Evolutionary conservation across 2,888 invertebrate species (phyloP), one percentile per base, ranked within the genome.

Genomic region (Lathronympha strigana): DNA sequence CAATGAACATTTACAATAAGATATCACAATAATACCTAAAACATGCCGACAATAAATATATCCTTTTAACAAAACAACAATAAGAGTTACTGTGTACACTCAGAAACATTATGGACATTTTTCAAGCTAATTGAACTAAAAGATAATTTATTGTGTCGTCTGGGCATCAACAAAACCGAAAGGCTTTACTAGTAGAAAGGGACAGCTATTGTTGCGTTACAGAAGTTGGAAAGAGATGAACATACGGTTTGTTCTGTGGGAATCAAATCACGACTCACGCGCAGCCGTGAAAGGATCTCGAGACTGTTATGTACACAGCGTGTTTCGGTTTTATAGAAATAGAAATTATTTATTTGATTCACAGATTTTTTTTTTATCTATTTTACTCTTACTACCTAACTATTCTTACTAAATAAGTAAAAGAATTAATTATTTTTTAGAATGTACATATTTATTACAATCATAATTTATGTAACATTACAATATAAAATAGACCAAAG

Each of bases 191-290:
- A 70, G 61, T 54, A 49, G 68, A 76, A 57, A 71, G 67, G 51
- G 72, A 73, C 43, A 60, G 28, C 15, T 13, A 36, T 62, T 60
- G 53, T 33, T 13, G 15, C 23, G 6, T 17, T 31, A 21, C 13
- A 38, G 73, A 73, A 72, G 78, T 74, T 75, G 73, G 72, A 72
- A 73, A 81, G 71, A 74, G 70, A 67, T 51, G 76, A 67, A 76
- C 73, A 73, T 76, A 76, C 69, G 55, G 77, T 76, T 77, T 73
- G 79, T 83, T 83, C 85, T 87, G 87, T 90, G 89, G 87, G 90
- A 92, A 92, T 90, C 85, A 88, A 91, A 92, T 91, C 91, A 89
- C 90, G 87, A 87, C 86, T 86, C 87, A 84, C 84, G 86, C 83
- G 80, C 86, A 85, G 77, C 84, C 81, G 81, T 87, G 83, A 83